A percentile compares a stretch with the other conserved stretches of the same genome.
Evolutionary conservation across 2,113 vertebrate species (phyloP).

Genomic region (Peromyscus maniculatus): DNA sequence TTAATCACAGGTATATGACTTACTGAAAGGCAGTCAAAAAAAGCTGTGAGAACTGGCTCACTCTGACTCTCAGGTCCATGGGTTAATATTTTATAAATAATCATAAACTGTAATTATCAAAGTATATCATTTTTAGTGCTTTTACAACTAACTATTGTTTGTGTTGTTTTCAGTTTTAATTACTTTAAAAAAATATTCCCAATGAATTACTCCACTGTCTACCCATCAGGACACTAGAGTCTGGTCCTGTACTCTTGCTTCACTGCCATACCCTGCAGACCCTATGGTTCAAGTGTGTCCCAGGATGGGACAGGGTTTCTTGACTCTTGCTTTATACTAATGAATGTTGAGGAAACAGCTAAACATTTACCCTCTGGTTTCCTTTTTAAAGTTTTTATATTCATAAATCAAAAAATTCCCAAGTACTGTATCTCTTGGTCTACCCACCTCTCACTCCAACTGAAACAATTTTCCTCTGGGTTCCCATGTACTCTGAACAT

Average conservation of each 20-base stretch:
- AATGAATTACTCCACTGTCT: background rate
- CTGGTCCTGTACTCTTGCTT: background rate
- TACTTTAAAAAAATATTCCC: background rate
- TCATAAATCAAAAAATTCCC: constrained; percentile 10
- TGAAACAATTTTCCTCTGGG: background rate
- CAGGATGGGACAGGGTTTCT: background rate
- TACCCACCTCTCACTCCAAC: background rate
- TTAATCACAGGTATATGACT: constrained; percentile 28
- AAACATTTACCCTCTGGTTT: background rate
- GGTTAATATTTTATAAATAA: constrained; percentile 49
- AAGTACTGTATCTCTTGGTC: background rate
- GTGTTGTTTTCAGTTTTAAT: constrained; percentile 9
- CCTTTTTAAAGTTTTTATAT: background rate
- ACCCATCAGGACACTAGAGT: background rate
- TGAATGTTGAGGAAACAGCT: constrained; percentile 13
- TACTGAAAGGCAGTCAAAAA: constrained; percentile 17
- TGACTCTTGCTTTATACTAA: constrained; percentile 22
- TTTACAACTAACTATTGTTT: constrained; percentile 15
- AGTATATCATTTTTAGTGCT: background rate
- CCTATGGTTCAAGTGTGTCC: background rate
- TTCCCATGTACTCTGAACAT: background rate
- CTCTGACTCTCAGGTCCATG: background rate
- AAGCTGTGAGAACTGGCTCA: background rate
- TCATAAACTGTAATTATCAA: background rate
- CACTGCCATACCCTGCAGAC: background rate